A percentile compares a stretch with the other conserved stretches of the same genome.
Evolutionary conservation across 2,888 invertebrate genomes (phyloP).

Genomic region (Epinotia bilunana): DNA sequence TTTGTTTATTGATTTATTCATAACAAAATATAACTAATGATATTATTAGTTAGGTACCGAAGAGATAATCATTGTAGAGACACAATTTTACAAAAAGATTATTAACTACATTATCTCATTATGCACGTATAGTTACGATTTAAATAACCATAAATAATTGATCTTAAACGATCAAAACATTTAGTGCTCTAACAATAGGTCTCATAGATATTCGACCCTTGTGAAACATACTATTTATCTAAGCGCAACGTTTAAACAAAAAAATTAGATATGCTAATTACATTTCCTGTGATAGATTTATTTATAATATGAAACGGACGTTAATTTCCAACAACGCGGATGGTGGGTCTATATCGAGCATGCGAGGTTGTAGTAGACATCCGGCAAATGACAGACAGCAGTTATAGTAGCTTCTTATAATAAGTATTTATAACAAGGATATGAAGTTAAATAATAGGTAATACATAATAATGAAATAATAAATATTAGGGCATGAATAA

Average conservation of each 20-base stretch:
- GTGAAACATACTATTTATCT: background rate
- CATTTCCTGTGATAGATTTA: background rate
- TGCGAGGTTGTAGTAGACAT: constrained; percentile 2
- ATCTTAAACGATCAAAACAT: no score
- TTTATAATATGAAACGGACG: constrained; percentile 4
- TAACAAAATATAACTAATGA: background rate
- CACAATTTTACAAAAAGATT: no score
- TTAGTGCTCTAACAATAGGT: no score
- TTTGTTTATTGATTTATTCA: background rate
- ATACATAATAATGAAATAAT: no score
- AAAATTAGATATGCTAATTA: background rate
- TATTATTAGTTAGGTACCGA: no score
- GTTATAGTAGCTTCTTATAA: background rate
- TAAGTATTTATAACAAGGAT: background rate
- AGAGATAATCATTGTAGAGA: no score
- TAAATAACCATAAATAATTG: no score
- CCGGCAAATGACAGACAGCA: background rate
- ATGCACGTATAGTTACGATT: no score
- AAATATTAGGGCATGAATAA: no score
- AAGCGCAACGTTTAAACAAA: background rate
- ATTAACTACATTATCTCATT: no score
- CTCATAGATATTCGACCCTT: no score
- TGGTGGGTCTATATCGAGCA: constrained; percentile 12
- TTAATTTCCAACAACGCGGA: constrained; percentile 1
- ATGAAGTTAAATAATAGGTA: background rate